These are phyloP conservation scores for Rhinichthys klamathensis DNA, from an alignment of 2,113 vertebrate genomes.

Conservation along the genomic window DNA sequence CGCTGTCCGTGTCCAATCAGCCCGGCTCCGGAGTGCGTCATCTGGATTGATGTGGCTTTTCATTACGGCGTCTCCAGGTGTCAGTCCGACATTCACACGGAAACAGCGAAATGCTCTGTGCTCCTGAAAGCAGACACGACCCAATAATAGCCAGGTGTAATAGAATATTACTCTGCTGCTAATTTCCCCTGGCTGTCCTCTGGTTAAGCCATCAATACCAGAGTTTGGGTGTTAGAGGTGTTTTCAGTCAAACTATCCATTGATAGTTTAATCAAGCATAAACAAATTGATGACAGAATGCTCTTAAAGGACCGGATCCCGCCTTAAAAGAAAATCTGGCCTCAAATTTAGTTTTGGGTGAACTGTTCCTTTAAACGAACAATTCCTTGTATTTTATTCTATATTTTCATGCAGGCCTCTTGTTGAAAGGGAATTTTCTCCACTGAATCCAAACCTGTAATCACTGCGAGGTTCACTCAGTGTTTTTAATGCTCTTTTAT, in stretches of 20 bases:
- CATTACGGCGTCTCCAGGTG: conserved; percentile 51
- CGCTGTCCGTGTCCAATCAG: conserved; percentile 50
- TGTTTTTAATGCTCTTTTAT: conserved; percentile 23
- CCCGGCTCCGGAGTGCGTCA: conserved; percentile 45
- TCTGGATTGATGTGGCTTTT: conserved; percentile 51
- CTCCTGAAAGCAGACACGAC: conserved; percentile 38
- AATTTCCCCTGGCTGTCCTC: conserved; percentile 29
- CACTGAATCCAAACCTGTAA: conserved; percentile 8
- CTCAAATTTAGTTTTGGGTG: not conserved
- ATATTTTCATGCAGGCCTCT: not conserved
- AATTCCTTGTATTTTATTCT: not conserved
- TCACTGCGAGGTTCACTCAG: not conserved
- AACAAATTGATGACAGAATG: not conserved
- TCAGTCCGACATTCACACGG: conserved; percentile 41
- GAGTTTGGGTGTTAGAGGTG: not conserved
- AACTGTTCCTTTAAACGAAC: not conserved
- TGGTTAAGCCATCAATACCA: not conserved
- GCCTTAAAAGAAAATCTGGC: too few species aligned
- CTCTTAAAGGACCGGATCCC: not conserved
- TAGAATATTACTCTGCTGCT: conserved; percentile 16
- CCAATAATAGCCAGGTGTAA: conserved; percentile 36
- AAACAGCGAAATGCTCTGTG: conserved; percentile 37
- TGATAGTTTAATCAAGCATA: not conserved
- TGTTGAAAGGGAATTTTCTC: not conserved
- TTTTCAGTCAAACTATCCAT: conserved; percentile 2